These are phyloP conservation scores for Cotesia chilonis DNA, from an alignment of 1,140 invertebrate genomes.

Conservation along the genomic window DNA sequence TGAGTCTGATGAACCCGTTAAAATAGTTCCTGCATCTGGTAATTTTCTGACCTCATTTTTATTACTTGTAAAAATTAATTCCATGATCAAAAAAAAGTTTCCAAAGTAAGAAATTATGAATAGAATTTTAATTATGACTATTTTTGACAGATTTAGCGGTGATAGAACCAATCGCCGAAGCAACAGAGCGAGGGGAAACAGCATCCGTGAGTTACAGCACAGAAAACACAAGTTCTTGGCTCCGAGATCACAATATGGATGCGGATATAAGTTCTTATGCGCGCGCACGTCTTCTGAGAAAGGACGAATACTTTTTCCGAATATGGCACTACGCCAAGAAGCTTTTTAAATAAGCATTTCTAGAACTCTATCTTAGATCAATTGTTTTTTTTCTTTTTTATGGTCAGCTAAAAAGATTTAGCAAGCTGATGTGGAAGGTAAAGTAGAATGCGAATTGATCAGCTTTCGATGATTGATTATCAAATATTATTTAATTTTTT, in stretches of 20 bases:
- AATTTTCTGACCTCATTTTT: conserved; percentile 40
- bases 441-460: neutral
- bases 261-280: conserved; percentile 90
- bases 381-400: conserved; percentile 1
- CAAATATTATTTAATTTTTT: conserved; percentile 1
- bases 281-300: conserved; percentile 78
- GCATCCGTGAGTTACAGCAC: conserved; percentile 82
- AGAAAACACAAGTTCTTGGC: conserved; percentile 92
- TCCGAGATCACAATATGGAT: conserved; percentile 90
- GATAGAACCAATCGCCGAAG: conserved; percentile 68
- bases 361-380: conserved; percentile 17
- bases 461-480: too few species aligned
- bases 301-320: conserved; percentile 94
- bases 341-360: conserved; percentile 76
- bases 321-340: conserved; percentile 88
- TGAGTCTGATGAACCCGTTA: conserved; percentile 91
- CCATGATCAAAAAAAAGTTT: too few species aligned
- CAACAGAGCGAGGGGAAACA: conserved; percentile 72
- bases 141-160: conserved; percentile 56
- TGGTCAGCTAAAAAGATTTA: neutral
- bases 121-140: neutral
- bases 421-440: neutral
- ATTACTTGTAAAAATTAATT: neutral
- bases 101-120: too few species aligned
- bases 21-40: conserved; percentile 84